These are phyloP conservation scores for Sanderia malayensis DNA, from an alignment of 30 jellyfish, hydroid and myxozoan genomes.

Conservation along the genomic window DNA sequence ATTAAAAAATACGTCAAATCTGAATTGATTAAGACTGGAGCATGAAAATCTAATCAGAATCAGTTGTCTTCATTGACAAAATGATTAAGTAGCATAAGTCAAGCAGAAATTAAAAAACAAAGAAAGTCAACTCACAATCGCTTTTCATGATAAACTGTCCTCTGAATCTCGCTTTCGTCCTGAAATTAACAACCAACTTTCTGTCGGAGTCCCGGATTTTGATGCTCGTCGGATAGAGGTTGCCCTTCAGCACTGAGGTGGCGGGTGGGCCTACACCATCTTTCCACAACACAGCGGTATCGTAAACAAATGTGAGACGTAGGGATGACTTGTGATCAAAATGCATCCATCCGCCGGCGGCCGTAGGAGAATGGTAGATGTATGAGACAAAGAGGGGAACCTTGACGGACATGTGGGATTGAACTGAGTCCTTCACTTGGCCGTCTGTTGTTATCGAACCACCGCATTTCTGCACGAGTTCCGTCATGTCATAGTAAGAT, in stretches of 20 bases:
- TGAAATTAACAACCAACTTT: constrained; percentile 77
- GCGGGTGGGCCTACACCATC: constrained; percentile 94
- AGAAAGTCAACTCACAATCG: constrained; percentile 40
- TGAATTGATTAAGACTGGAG: too few relatives aligned
- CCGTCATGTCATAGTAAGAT: constrained; percentile 90
- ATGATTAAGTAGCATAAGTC: too few relatives aligned
- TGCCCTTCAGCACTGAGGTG: constrained; percentile 74
- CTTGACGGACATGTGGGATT: constrained; percentile 78
- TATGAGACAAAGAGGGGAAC: constrained; percentile 91
- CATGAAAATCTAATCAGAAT: too few relatives aligned
- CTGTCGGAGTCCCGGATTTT: constrained; percentile 78
- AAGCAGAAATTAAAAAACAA: not conserved
- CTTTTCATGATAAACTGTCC: constrained; percentile 84
- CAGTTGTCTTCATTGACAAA: too few relatives aligned
- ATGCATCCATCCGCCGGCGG: constrained; percentile 87
- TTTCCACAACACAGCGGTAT: constrained; percentile 92
- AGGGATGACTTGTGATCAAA: constrained; percentile 83
- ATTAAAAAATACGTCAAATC: too few relatives aligned
- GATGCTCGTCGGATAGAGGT: constrained; percentile 84
- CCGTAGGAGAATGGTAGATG: constrained; percentile 81
- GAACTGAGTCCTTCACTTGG: constrained; percentile 80
- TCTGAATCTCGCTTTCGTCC: constrained; percentile 90
- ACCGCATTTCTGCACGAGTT: constrained; percentile 86
- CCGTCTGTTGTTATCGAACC: constrained; percentile 87
- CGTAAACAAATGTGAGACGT: constrained; percentile 80